Base-by-base conservation (phyloP, 2,797 vertebrate genomes). In the Sebastes vulpes region DNA sequence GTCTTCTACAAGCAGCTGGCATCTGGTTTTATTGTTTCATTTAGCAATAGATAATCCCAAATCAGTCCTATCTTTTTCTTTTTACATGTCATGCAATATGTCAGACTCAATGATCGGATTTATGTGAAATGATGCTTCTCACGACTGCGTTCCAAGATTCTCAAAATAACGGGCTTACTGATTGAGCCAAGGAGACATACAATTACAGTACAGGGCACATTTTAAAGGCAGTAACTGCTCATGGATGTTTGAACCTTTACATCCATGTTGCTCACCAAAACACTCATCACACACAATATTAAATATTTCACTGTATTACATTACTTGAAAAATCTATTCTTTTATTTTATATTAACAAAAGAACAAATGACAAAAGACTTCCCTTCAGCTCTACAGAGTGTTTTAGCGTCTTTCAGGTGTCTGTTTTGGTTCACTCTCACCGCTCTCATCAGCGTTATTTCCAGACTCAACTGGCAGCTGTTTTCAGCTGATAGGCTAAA, bases 111-210 rank as follows among this genome's bases (percentile, higher is more conserved):
- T 65, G 60, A 71, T 82, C 3, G 0, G 38, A 81, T 60, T 64
- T 71, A 31, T 56, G 63, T 69, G 60, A 80, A 58, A 32, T 25
- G 42, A 66, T 50, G 53, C 56, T 52, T 76, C 71, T 76, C 38
- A 52, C 9, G 14, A 20, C 31, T 59, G n/a, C 21, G 26, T 65
- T 79, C 52, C 88, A 81, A 60, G 52, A 72, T 28, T 64, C 75
- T 71, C 53, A 48, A 23, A 77, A 52, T 70, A 58, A 65, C 42
- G 16, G 42, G 3, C 16, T 16, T 53, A 28, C 71, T 72, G 77
- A 87, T 71, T 82, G 79, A 76, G 74, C 85, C 74, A 77, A 71
- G 23, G 5, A 18, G 71, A 64, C 35, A 50, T 28, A 8, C 6
- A 53, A 31, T 60, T 31, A 23, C 6, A 3, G 56, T 38, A 38